These are phyloP conservation scores for Urocyon cinereoargenteus DNA, from an alignment of 2,797 vertebrate genomes.

Conservation along the genomic window DNA sequence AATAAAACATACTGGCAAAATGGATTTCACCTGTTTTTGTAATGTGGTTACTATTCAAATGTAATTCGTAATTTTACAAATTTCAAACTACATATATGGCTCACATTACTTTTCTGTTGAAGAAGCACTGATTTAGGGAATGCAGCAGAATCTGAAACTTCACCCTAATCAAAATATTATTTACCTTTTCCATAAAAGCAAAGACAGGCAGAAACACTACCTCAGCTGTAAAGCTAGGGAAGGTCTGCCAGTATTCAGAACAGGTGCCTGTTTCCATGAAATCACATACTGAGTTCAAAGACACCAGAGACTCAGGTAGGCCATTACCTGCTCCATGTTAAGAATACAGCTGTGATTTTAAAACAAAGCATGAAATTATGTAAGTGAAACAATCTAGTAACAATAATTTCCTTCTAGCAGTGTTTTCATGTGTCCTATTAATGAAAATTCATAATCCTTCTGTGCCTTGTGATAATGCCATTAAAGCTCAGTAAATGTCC, in stretches of 20 bases:
- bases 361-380: constrained; percentile 47
- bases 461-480: not conserved
- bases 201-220: not conserved
- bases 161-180: constrained; percentile 10
- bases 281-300: not conserved
- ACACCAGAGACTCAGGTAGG: not conserved
- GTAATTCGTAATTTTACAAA: not conserved
- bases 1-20: not conserved
- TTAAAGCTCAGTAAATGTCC: not conserved
- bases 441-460: constrained; percentile 45
- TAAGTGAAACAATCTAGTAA: constrained; percentile 53
- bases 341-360: constrained; percentile 48
- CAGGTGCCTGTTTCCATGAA: not conserved
- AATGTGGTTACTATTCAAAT: not conserved
- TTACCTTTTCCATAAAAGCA: constrained; percentile 19
- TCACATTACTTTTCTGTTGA: not conserved
- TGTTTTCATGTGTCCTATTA: not conserved
- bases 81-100: not conserved
- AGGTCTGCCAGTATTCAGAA: not conserved
- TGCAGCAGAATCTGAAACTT: not conserved
- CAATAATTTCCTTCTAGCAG: constrained; percentile 19
- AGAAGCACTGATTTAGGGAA: not conserved
- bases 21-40: not conserved
- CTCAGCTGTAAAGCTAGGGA: not conserved
- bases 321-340: not conserved